Base-by-base conservation (phyloP, 2,888 invertebrate species). In the Mythimna vitellina region DNA sequence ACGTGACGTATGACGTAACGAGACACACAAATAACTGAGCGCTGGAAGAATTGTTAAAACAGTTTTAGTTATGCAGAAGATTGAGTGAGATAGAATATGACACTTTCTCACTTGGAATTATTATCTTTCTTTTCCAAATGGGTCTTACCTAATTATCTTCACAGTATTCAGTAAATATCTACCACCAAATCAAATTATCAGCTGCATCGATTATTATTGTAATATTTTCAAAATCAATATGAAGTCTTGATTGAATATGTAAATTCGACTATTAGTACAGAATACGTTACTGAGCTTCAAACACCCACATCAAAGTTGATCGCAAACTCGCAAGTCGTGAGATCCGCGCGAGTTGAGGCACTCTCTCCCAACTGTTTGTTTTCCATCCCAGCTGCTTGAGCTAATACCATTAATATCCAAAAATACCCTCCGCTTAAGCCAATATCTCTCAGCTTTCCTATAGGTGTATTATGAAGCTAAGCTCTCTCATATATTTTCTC, bases 381-480 rank as follows among this genome's bases (percentile, higher is more conserved):
- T 81, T 81, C 58, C 83, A 81, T 80, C 73, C 53, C 61, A 51
- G 64, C 60, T 62, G 71, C 81, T 67, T 73, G 83, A 80, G 77
- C 77, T 79, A 81, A 79, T 80, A 83, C 81, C 73, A 81, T 76
- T 80, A 73, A 81, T 83, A 83, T 76, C 72, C 64, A 70, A 76
- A 67, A 83, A 70, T 65, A 64, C 57, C 32, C 53, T 58, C 54
- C 61, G 66, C 35, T 71, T 25, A 65, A 65, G 49, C 32, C 79
- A 73, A 81, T 79, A 81, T 72, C 57, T 65, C 42, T 61, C 53
- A n/a, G 56, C 53, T 14, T 22, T 53, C 69, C 73, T 57, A 66
- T 82, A 73, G 61, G 38, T 73, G 60, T 63, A 64, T 64, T 68
- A 78, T 60, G 53, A 70, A 78, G 69, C 53, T n/a, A 65, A 73